Evolutionary conservation across 2,888 invertebrate genomes (phyloP), one percentile per base, ranked within the genome.

Genomic region (Dendrolimus houi): DNA sequence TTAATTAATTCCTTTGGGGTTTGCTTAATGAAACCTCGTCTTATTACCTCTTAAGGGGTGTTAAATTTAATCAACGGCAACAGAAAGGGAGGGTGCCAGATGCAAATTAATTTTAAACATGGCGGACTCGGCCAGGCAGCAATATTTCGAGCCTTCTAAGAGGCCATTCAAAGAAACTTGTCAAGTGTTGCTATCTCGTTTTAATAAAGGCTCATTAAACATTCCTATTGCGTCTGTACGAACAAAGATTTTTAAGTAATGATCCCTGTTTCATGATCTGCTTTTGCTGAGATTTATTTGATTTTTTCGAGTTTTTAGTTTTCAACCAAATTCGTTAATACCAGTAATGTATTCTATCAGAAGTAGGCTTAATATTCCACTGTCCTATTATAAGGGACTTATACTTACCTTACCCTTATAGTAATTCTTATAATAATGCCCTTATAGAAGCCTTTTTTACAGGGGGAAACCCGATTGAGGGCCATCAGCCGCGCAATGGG

Each of bases 101-200:
- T 64, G 64, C 62, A 60, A 68, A 70, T 72, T 68, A 71, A 72
- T 70, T 70, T 66, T 58, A 64, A 67, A 63, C 64, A 63, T 10
- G 47, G 47, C 47, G 1, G 9, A 47, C 9, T 47, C 12, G 12
- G 47, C 12, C 12, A 7, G 9, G 8, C 3, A 12, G 47, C 47
- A 47, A 47, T 12, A 7, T 47, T 47, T 47, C 47, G 47, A 47
- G 12, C 9, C 9, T 12, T 12, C 2, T 47, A 47, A 10, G 47
- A 47, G 47, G 47, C 47, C 47, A 47, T 47, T 47, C 47, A 12
- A 12, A 47, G 12, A 47, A 47, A 47, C 47, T 47, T 47, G 47
- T 47, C 9, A 47, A 47, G 6, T 9, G 8, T 10, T 47, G 12
- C 47, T 29, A 29, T 29, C 29, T 29, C 29, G 6, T 29, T 29